These are phyloP conservation scores for Epinephelus moara DNA, from an alignment of 2,113 vertebrate species.

Conservation along the genomic window DNA sequence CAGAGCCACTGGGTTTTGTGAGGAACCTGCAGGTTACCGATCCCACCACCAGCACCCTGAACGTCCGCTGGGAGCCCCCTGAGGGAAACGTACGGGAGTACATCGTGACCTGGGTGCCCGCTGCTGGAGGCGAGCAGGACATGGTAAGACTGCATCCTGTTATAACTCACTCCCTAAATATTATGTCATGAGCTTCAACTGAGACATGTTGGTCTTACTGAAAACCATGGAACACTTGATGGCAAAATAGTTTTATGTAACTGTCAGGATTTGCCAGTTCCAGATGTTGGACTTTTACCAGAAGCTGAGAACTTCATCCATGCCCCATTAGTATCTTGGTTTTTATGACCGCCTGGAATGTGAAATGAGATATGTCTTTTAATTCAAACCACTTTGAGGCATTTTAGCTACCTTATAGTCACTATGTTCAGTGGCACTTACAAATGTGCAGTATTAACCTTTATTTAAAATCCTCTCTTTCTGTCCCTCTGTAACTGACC, in stretches of 20 bases:
- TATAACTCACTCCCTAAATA: not conserved
- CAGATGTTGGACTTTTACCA: conserved; percentile 38
- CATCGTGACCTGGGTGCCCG: conserved; percentile 88
- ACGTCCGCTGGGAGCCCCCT: conserved; percentile 94
- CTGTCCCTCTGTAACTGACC: not conserved
- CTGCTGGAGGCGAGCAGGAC: conserved; percentile 86
- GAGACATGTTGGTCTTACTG: not conserved
- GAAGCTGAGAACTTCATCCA: conserved; percentile 6
- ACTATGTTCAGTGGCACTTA: not conserved
- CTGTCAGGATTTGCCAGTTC: not conserved
- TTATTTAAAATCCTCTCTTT: not conserved
- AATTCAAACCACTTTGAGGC: conserved; percentile 1
- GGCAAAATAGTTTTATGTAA: not conserved
- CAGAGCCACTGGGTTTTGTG: conserved; percentile 91
- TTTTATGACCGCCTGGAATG: conserved; percentile 9
- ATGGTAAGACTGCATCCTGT: conserved; percentile 79
- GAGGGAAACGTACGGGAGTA: conserved; percentile 95
- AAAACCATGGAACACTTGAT: not conserved
- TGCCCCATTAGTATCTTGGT: not conserved
- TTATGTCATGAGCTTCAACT: not conserved
- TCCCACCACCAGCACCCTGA: conserved; percentile 93
- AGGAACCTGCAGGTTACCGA: conserved; percentile 93
- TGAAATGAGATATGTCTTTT: conserved; percentile 16
- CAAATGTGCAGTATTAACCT: no score
- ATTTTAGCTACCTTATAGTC: not conserved